Base-by-base conservation (phyloP, 2,888 invertebrate genomes). In the Cephus spinipes region DNA sequence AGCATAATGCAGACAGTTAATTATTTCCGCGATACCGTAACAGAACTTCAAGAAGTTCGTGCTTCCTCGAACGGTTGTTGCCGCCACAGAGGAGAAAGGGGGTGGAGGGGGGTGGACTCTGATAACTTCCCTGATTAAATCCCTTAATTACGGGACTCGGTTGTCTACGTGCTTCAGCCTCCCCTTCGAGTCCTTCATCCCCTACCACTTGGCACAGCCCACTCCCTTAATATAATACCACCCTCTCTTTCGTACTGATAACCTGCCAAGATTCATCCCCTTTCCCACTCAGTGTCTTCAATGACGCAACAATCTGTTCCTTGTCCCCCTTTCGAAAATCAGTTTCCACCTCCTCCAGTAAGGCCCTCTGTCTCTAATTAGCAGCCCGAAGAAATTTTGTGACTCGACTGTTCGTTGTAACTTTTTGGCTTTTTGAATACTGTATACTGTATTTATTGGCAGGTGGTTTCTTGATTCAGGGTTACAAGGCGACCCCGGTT, bases 71-170 rank as follows among this genome's bases (percentile, higher is more conserved):
- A 82, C 76, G 79, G 76, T 79, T 79, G 81, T 73, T 82, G 75
- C 78, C 79, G 68, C 74, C 77, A 4, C 74, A 68, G 73, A 36
- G 12, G 40, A 23, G 40, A 55, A 55, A 23, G 23, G 40, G 15
- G 40, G 15, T 40, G 4, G 40, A 15, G 69, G 73, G 76, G 74
- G 76, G 74, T 76, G 74, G 55, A 73, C 73, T 75, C 80, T 80
- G 86, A 86, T 84, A 85, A 84, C 82, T 85, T 83, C 78, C 68
- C 81, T 82, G 85, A 87, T 87, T 86, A 87, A 87, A 85, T 87
- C 83, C 82, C 82, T 82, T 83, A 69, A 80, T 76, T 77, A 77
- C 68, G 74, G 69, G 23, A 34, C 76, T 35, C 68, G 36, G 32
- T 34, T 31, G 36, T 31, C 71, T 33, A 15, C 71, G 71, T 33